Evolutionary conservation across 1,140 invertebrate genomes (phyloP).

Genomic region (Stegodyphus mimosarum): DNA sequence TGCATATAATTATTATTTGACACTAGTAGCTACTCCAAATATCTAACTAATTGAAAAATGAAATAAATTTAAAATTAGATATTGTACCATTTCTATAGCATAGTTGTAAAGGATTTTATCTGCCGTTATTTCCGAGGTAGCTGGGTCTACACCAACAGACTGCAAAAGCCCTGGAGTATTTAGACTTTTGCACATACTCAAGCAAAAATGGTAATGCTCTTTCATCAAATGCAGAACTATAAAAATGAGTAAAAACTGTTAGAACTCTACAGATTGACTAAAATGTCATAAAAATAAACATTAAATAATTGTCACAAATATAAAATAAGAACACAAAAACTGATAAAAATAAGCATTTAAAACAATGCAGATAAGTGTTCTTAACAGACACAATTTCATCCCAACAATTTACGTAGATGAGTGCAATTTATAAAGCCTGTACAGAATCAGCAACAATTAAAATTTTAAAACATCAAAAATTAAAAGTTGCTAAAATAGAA

Average conservation of each 20-base stretch:
- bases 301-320: background rate
- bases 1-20: no score
- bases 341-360: background rate
- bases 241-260: conserved; percentile 3
- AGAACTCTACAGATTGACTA: background rate
- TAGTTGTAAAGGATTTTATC: conserved; percentile 96
- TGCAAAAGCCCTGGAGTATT: conserved; percentile 80
- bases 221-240: conserved; percentile 88
- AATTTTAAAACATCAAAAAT: no score
- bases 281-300: background rate
- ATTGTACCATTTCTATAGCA: conserved; percentile 90
- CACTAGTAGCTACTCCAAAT: background rate
- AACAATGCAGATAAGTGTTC: background rate
- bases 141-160: conserved; percentile 76
- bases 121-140: conserved; percentile 77
- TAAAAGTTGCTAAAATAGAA: no score
- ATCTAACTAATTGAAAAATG: background rate
- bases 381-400: no score
- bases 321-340: background rate
- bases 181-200: conserved; percentile 87
- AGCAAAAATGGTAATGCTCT: conserved; percentile 86
- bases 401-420: no score
- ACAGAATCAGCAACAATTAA: no score
- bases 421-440: no score
- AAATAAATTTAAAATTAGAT: background rate